Percentiles rank a stretch among this genome's conserved stretches.
These are phyloP conservation scores for Micrasema longulum DNA, from an alignment of 1,140 invertebrate genomes.

Conservation along the genomic window DNA sequence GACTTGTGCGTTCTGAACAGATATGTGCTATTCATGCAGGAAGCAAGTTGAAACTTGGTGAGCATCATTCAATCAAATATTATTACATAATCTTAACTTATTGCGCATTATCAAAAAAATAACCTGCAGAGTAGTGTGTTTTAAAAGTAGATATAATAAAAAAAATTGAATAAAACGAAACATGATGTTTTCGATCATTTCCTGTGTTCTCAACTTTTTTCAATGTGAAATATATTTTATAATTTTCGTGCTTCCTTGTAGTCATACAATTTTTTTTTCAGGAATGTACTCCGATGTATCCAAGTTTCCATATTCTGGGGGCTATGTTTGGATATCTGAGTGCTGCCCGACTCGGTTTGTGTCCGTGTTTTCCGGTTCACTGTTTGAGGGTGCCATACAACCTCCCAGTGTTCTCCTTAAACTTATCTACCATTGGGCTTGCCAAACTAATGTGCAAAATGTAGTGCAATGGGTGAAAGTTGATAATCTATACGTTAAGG, in stretches of 20 bases:
- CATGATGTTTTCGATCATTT: too few relatives aligned
- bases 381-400: constrained; percentile 86
- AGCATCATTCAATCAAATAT: too few relatives aligned
- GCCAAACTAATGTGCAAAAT: constrained; percentile 88
- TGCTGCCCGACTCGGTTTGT: constrained; percentile 86
- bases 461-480: constrained; percentile 91
- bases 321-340: constrained; percentile 90
- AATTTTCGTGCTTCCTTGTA: background rate
- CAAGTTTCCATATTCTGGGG: constrained; percentile 87
- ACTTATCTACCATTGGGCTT: constrained; percentile 90
- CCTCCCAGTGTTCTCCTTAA: constrained; percentile 84
- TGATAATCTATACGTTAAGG: constrained; percentile 80
- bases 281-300: constrained; percentile 86
- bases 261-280: too few relatives aligned
- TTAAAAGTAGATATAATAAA: too few relatives aligned
- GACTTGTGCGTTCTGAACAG: constrained; percentile 82
- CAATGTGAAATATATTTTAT: background rate
- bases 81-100: too few relatives aligned
- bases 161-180: too few relatives aligned
- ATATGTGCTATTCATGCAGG: constrained; percentile 75
- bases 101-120: too few relatives aligned
- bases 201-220: too few relatives aligned
- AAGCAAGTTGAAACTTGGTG: constrained; percentile 78
- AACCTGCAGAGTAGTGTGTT: too few relatives aligned
- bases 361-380: constrained; percentile 86